These are phyloP conservation scores for Diachasmimorpha longicaudata DNA, from an alignment of 1,140 invertebrate genomes.

Conservation along the genomic window DNA sequence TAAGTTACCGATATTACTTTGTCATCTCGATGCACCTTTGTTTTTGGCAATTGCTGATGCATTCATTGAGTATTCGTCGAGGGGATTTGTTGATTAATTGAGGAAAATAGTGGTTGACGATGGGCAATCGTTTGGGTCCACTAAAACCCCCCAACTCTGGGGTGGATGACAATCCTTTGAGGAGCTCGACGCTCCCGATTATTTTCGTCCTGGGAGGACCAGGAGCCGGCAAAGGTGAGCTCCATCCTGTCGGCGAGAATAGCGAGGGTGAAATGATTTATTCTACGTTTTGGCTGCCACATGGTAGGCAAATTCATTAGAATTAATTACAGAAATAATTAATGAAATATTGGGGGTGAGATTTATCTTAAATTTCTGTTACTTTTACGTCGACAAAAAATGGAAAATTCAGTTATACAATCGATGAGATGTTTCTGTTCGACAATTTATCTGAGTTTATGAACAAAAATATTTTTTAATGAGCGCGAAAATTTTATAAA, in stretches of 20 bases:
- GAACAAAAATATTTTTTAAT: too few relatives aligned
- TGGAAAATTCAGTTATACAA: too few relatives aligned
- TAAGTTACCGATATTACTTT: neutral
- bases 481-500: neutral
- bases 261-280: conserved; percentile 12
- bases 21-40: too few relatives aligned
- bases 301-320: neutral
- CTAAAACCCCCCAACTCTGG: neutral
- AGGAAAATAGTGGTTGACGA: neutral
- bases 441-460: too few relatives aligned
- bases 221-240: conserved; percentile 36
- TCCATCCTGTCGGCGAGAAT: conserved; percentile 12
- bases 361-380: too few relatives aligned
- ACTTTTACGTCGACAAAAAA: too few relatives aligned
- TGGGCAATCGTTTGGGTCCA: neutral
- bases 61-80: too few relatives aligned
- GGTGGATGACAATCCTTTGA: conserved; percentile 5
- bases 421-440: too few relatives aligned
- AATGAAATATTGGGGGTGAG: too few relatives aligned
- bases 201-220: conserved; percentile 39
- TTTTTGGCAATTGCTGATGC: neutral
- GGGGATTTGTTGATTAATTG: too few relatives aligned
- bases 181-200: conserved; percentile 29
- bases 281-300: neutral
- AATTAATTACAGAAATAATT: too few relatives aligned